phyloP scores from a whole-genome alignment of 2,888 invertebrate species.

The Nephrotoma flavescens region DNA sequence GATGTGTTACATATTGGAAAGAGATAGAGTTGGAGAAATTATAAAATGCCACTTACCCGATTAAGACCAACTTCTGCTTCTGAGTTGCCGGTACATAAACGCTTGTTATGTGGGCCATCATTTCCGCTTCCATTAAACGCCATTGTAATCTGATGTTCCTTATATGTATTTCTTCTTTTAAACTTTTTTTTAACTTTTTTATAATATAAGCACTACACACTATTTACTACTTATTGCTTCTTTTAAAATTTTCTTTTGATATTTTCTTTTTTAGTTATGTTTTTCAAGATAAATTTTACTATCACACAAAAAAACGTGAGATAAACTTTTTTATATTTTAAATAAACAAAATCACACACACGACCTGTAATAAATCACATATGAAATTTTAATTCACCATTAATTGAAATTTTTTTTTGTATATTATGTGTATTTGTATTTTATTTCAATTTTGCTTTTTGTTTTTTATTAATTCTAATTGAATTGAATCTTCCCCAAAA shows the following conservation, averaged over 20 bases:
- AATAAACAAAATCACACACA: background rate
- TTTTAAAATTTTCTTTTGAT: background rate
- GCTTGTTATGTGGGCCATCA: constrained; percentile 10
- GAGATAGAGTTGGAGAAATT: background rate
- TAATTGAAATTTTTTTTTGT: too few relatives aligned
- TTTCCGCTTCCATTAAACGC: constrained; percentile 10
- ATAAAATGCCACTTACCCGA: background rate
- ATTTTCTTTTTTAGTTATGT: background rate
- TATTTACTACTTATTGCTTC: background rate
- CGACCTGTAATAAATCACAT: background rate
- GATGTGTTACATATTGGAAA: background rate
- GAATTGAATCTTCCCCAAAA: background rate
- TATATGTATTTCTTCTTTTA: background rate
- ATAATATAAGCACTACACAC: background rate
- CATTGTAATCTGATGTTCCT: constrained; percentile 5
- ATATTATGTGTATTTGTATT: background rate
- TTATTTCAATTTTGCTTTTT: background rate
- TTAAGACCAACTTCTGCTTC: constrained; percentile 2
- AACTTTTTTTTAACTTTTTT: background rate
- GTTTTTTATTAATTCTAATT: background rate
- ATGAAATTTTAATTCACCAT: background rate
- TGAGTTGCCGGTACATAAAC: constrained; percentile 9
- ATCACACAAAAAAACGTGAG: background rate
- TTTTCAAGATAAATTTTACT: background rate
- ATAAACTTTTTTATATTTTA: background rate